Conservation (phyloP, 2,797 vertebrate genomes). For the Aeoliscus strigatus region DNA sequence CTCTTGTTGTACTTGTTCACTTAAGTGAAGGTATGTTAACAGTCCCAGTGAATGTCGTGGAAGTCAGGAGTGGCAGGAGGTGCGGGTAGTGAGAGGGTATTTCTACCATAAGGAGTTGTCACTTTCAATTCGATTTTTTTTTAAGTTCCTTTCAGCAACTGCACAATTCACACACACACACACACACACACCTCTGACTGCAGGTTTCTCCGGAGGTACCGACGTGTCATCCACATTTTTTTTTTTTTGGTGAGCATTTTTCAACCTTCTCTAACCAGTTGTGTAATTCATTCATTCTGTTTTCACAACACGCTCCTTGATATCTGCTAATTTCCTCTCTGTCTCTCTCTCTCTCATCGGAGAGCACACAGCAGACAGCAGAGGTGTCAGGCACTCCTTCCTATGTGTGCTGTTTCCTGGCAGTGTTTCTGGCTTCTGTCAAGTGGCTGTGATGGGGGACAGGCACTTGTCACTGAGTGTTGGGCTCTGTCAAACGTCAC, state of each 20-base stretch:
- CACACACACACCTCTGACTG: too few relatives aligned
- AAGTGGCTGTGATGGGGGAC: slow-evolving; percentile 38
- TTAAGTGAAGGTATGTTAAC: slow-evolving; percentile 13
- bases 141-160: slow-evolving; percentile 31
- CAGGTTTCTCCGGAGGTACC: too few relatives aligned
- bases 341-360: too few relatives aligned
- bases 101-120: slow-evolving; percentile 51
- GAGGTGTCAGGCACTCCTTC: slow-evolving; percentile 13
- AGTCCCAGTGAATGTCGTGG: slow-evolving; percentile 17
- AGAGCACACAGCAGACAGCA: neutral
- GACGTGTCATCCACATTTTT: too few relatives aligned
- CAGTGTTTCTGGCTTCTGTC: slow-evolving; percentile 25
- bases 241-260: too few relatives aligned
- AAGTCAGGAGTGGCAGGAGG: slow-evolving; percentile 16
- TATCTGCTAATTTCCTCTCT: too few relatives aligned
- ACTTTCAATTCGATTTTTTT: slow-evolving; percentile 47
- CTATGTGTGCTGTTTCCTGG: slow-evolving; percentile 26
- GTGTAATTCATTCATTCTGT: too few relatives aligned
- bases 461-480: slow-evolving; percentile 48
- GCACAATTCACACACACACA: slow-evolving; percentile 21
- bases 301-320: too few relatives aligned
- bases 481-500: slow-evolving; percentile 59
- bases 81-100: slow-evolving; percentile 32
- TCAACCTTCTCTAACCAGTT: too few relatives aligned
- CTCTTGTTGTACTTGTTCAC: neutral